phyloP scores from a whole-genome alignment of 2,888 invertebrate species.

The Eupithecia abbreviata region DNA sequence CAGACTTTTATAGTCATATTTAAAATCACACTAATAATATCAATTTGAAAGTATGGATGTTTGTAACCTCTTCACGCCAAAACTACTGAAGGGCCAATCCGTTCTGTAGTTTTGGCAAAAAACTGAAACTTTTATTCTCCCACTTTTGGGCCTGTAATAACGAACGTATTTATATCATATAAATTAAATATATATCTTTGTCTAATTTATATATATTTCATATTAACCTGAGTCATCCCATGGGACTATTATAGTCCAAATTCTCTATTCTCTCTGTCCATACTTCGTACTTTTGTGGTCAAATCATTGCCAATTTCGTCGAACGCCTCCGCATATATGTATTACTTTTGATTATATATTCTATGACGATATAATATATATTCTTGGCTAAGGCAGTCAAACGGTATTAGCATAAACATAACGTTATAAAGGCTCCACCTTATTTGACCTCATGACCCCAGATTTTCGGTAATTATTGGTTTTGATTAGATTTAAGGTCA shows the following conservation, averaged over 20 bases:
- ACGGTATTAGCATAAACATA: background rate
- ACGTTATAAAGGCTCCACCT: background rate
- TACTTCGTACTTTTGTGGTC: background rate
- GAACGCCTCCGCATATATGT: background rate
- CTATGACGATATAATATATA: too few species aligned
- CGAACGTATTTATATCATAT: too few species aligned
- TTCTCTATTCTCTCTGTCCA: background rate
- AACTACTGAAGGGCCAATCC: too few species aligned
- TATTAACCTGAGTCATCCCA: background rate
- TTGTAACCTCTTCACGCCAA: too few species aligned
- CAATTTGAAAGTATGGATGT: too few species aligned
- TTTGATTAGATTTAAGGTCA: slow-evolving; percentile 23
- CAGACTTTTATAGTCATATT: too few species aligned
- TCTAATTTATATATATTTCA: background rate
- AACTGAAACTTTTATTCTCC: too few species aligned
- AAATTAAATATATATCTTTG: too few species aligned
- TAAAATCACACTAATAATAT: too few species aligned
- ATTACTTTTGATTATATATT: background rate
- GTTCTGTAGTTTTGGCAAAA: too few species aligned
- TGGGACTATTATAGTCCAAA: background rate
- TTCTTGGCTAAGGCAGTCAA: background rate
- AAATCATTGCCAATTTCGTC: background rate
- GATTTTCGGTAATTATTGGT: background rate
- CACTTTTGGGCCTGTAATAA: too few species aligned
- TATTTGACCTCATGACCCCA: background rate